Conservation (phyloP, 2,888 invertebrate species). For the Tachystola acroxantha region DNA sequence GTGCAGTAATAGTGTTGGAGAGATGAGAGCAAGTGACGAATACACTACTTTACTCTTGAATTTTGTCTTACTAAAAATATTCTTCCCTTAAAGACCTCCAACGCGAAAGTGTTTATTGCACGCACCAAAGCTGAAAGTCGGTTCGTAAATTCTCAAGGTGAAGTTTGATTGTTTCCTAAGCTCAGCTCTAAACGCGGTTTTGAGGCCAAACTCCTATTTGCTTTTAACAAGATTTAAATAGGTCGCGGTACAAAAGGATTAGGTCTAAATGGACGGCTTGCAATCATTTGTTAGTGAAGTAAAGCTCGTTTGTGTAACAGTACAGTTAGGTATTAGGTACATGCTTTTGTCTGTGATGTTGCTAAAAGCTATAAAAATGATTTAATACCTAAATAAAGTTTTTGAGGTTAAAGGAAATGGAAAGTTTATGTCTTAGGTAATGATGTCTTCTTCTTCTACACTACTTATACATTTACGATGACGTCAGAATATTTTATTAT, state of each 20-base stretch:
- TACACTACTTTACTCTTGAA: too few relatives aligned
- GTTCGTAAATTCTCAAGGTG: slow-evolving; percentile 65
- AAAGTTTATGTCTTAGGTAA: too few relatives aligned
- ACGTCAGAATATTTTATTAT: too few relatives aligned
- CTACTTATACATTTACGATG: too few relatives aligned
- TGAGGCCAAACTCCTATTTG: slow-evolving; percentile 53
- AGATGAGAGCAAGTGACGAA: slow-evolving; percentile 34
- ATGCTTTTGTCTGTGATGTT: neutral
- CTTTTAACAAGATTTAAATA: slow-evolving; percentile 55
- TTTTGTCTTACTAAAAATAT: too few relatives aligned
- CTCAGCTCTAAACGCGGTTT: slow-evolving; percentile 49
- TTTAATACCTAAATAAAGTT: too few relatives aligned
- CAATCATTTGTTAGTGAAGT: slow-evolving; percentile 13
- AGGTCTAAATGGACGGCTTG: slow-evolving; percentile 26
- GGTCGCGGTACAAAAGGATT: slow-evolving; percentile 53
- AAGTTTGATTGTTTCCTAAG: slow-evolving; percentile 57
- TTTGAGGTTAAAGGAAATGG: too few relatives aligned
- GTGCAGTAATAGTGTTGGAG: slow-evolving; percentile 25
- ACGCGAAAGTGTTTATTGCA: slow-evolving; percentile 59
- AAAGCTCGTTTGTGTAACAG: slow-evolving; percentile 6
- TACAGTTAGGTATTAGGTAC: slow-evolving; percentile 3
- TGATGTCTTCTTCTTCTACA: too few relatives aligned
- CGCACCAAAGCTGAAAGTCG: slow-evolving; percentile 40
- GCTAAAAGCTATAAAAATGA: neutral
- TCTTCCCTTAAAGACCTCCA: too few relatives aligned